A percentile compares a stretch with the other conserved stretches of the same genome.
phyloP scores from a whole-genome alignment of 2,888 invertebrate species.

The Pheosia gnoma region DNA sequence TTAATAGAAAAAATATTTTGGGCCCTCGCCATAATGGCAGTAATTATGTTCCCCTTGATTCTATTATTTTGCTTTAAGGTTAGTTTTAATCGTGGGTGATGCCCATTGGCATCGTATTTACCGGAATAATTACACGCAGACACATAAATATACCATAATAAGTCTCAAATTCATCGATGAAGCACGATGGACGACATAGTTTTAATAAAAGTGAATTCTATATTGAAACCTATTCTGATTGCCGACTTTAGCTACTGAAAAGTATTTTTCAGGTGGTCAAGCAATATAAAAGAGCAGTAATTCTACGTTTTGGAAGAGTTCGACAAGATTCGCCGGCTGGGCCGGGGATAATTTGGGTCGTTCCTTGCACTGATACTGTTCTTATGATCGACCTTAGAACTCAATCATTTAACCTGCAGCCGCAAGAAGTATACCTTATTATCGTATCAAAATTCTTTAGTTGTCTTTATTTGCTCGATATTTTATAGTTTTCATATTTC shows the following conservation, averaged over 20 bases:
- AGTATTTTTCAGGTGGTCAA: conserved; percentile 64
- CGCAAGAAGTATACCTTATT: conserved; percentile 84
- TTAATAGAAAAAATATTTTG: conserved; percentile 46
- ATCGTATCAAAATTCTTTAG: neutral
- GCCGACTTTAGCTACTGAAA: too few species aligned
- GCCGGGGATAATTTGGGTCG: conserved; percentile 93
- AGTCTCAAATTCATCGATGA: too few species aligned
- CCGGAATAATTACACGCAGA: too few species aligned
- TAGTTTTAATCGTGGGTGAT: too few species aligned
- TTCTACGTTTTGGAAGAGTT: conserved; percentile 82
- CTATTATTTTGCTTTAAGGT: conserved; percentile 53
- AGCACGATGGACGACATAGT: too few species aligned
- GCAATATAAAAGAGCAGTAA: conserved; percentile 80
- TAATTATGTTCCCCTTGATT: conserved; percentile 52
- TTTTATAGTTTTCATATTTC: conserved; percentile 83
- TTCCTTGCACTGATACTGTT: conserved; percentile 95
- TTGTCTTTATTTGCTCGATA: neutral
- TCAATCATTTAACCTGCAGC: conserved; percentile 95
- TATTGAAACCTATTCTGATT: too few species aligned
- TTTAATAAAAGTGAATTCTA: too few species aligned
- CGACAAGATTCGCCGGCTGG: conserved; percentile 76
- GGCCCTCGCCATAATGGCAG: conserved; percentile 41
- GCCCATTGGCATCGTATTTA: too few species aligned
- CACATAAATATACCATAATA: too few species aligned
- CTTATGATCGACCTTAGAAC: conserved; percentile 94